These are phyloP conservation scores for Lytechinus pictus DNA, from an alignment of 35 echinoderm and acorn worm species.

Conservation along the genomic window DNA sequence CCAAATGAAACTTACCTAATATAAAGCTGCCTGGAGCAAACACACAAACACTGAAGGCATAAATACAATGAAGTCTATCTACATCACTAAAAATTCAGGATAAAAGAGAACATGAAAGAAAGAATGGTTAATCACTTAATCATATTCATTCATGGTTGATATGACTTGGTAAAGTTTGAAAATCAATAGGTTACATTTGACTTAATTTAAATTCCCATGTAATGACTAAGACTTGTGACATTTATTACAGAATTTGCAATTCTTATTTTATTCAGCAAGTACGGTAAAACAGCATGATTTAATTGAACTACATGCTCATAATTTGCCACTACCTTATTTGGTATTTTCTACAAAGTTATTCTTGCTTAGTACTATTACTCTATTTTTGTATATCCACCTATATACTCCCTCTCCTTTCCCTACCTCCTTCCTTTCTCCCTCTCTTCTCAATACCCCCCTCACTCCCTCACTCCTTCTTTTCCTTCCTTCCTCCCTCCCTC, in stretches of 20 bases:
- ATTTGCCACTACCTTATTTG: too few species aligned
- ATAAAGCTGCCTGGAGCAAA: constrained; percentile 33
- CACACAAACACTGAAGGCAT: constrained; percentile 36
- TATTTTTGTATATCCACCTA: too few species aligned
- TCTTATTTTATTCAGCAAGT: too few species aligned
- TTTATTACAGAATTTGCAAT: too few species aligned
- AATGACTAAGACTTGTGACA: not conserved
- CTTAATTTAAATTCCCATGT: not conserved
- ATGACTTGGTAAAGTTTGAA: not conserved
- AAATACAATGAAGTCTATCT: constrained; percentile 25
- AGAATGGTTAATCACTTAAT: not conserved
- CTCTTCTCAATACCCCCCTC: too few species aligned
- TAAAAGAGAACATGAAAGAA: not conserved
- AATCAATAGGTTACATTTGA: not conserved
- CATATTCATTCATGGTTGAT: not conserved
- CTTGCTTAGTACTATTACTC: too few species aligned
- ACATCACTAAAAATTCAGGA: not conserved
- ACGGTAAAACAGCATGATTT: too few species aligned
- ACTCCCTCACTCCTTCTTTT: not conserved
- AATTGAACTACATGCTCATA: too few species aligned
- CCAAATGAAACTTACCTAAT: not conserved
- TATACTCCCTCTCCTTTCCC: too few species aligned
- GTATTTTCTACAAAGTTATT: too few species aligned
- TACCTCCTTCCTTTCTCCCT: not conserved
- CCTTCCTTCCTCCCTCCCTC: too few species aligned